Evolutionary conservation across 2,797 vertebrate species (phyloP).

Genomic region (Moxostoma hubbsi): DNA sequence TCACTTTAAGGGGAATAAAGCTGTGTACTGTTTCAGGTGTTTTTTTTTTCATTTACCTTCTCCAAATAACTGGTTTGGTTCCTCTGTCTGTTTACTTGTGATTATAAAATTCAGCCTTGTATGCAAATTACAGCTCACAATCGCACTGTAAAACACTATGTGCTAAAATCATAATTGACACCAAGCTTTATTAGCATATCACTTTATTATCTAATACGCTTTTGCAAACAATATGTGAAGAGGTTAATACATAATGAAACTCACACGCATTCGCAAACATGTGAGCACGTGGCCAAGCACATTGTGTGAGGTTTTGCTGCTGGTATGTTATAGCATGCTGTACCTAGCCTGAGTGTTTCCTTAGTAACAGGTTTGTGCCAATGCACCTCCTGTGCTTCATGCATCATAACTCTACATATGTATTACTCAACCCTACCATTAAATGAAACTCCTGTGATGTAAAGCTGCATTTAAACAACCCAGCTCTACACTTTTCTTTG

Average conservation of each 20-base stretch:
- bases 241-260: conserved; percentile 53
- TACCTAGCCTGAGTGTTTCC: conserved; percentile 45
- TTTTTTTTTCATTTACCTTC: not conserved
- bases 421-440: not conserved
- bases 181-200: not conserved
- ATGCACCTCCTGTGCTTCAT: conserved; percentile 1
- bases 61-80: not conserved
- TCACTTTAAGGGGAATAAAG: no score
- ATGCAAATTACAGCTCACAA: no score
- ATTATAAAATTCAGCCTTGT: not conserved
- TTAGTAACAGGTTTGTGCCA: conserved; percentile 47
- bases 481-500: not conserved
- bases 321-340: conserved; percentile 1
- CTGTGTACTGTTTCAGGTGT: no score
- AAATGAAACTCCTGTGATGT: not conserved
- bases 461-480: not conserved
- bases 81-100: conserved; percentile 6
- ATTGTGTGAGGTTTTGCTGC: not conserved
- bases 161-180: no score
- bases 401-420: not conserved
- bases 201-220: not conserved
- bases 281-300: not conserved
- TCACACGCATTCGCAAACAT: conserved; percentile 47
- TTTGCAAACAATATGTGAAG: conserved; percentile 26
- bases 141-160: no score